A percentile compares a stretch with the other conserved stretches of the same genome.
These are phyloP conservation scores for Sphyrna mokarran DNA, from an alignment of 2,113 vertebrate genomes.

Conservation along the genomic window DNA sequence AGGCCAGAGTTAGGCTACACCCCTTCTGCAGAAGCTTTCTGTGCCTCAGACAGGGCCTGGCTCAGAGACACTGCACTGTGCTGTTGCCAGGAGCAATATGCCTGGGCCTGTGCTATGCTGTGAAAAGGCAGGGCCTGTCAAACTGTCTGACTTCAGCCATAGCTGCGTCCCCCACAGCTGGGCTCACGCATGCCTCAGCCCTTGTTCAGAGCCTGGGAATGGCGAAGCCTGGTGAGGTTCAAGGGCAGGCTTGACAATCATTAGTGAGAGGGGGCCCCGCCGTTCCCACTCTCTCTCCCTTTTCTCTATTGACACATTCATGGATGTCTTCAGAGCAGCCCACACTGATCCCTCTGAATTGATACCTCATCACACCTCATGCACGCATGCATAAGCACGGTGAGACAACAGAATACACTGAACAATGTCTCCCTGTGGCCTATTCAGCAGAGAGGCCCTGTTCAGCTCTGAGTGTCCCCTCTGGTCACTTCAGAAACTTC, in stretches of 20 bases:
- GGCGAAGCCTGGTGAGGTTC: slow-evolving; percentile 69
- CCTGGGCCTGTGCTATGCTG: slow-evolving; percentile 70
- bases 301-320: slow-evolving; percentile 56
- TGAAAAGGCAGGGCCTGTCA: slow-evolving; percentile 82
- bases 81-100: slow-evolving; percentile 85
- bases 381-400: slow-evolving; percentile 53
- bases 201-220: slow-evolving; percentile 91
- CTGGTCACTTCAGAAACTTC: slow-evolving; percentile 22
- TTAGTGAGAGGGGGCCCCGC: slow-evolving; percentile 70
- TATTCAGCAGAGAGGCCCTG: slow-evolving; percentile 45
- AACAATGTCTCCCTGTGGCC: slow-evolving; percentile 51
- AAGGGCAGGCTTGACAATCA: slow-evolving; percentile 86
- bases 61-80: slow-evolving; percentile 49
- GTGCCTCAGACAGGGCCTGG: slow-evolving; percentile 21
- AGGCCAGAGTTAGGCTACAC: slow-evolving; percentile 30
- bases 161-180: slow-evolving; percentile 73
- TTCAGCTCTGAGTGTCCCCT: slow-evolving; percentile 20
- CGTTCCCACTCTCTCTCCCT: slow-evolving; percentile 59
- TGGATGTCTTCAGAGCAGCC: slow-evolving; percentile 59
- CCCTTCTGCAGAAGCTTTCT: slow-evolving; percentile 17
- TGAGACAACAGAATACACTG: slow-evolving; percentile 51
- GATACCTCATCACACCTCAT: slow-evolving; percentile 46
- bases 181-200: slow-evolving; percentile 66
- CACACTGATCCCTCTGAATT: slow-evolving; percentile 42
- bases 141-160: slow-evolving; percentile 78